phyloP scores from a whole-genome alignment of 2,888 invertebrate genomes.

The Lycaena phlaeas region DNA sequence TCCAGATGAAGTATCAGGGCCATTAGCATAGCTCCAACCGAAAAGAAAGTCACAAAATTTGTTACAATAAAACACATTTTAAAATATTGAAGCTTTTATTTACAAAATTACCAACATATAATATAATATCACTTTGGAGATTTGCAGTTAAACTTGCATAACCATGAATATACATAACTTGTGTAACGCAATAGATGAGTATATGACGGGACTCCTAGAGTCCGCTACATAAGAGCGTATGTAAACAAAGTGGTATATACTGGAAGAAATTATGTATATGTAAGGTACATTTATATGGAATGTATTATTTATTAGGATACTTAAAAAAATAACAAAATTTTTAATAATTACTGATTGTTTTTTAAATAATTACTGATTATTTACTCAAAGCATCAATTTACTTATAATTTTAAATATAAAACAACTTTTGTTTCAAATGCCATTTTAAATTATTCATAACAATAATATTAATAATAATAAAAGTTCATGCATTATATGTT shows the following conservation, averaged over 20 bases:
- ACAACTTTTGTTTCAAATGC: too few relatives aligned
- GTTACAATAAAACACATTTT: conserved; percentile 29
- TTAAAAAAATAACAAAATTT: background rate
- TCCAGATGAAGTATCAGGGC: too few relatives aligned
- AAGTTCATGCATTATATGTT: background rate
- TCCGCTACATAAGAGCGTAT: background rate
- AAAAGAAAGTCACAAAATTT: too few relatives aligned
- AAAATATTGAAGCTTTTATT: conserved; percentile 73
- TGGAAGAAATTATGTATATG: background rate
- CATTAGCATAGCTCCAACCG: too few relatives aligned
- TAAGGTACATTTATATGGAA: background rate
- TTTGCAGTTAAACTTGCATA: conserved; percentile 69
- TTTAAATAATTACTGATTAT: background rate
- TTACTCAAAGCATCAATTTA: too few relatives aligned
- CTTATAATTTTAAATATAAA: background rate
- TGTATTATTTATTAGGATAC: background rate
- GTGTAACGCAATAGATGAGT: conserved; percentile 36
- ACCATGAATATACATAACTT: conserved; percentile 59
- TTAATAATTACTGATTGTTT: background rate
- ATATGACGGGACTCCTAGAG: background rate
- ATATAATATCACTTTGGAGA: conserved; percentile 72
- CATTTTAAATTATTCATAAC: background rate
- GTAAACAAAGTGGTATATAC: background rate
- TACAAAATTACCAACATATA: conserved; percentile 72
- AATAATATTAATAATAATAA: background rate